Evolutionary conservation across 2,113 vertebrate genomes (phyloP), one percentile per base, ranked within the genome.

Genomic region (Lampris incognitus): DNA sequence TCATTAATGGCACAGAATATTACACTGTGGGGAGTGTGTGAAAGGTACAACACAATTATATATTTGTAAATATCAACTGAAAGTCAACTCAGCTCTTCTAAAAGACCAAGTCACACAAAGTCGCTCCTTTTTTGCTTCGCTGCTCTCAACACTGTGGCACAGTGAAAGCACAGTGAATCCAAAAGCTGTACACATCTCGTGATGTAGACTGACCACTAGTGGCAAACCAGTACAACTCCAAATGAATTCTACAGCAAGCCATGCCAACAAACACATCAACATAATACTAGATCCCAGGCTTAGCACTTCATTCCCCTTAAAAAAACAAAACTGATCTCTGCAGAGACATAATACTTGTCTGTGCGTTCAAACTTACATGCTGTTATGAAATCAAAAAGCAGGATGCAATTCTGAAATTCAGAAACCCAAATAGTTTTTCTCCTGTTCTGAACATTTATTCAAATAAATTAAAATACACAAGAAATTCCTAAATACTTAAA

Each of bases 211-310:
- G 78, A 66, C 72, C 55, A 37, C 65, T 69, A 83, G 76, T 75
- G 75, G 62, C 40, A 76, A 59, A 9, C 69, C 64, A 54, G 56
- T 54, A 56, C 46, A 55, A 6, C 50, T 41, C 79, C 61, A 36
- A 3, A 3, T 69, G n/a, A 49, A 56, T 56, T 51, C 68, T 68
- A 64, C 69, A 60, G 48, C 67, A 81, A 72, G 40, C 73, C 79
- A 87, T 70, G 44, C 60, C 61, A 83, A 66, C 49, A 37, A 36
- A 76, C 39, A 24, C 69, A 66, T 66, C 52, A 71, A 59, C 60
- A 84, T 74, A 76, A 85, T 75, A 74, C 82, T 24, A 51, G 79
- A 85, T 89, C 70, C 85, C 48, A 66, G 64, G 87, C 74, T 84
- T 89, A 83, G 59, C 50, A 68, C 74, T 13, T n/a, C 48, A 87